Evolutionary conservation across 2,888 invertebrate species (phyloP).

Genomic region (Stenchaetothrips biformis): DNA sequence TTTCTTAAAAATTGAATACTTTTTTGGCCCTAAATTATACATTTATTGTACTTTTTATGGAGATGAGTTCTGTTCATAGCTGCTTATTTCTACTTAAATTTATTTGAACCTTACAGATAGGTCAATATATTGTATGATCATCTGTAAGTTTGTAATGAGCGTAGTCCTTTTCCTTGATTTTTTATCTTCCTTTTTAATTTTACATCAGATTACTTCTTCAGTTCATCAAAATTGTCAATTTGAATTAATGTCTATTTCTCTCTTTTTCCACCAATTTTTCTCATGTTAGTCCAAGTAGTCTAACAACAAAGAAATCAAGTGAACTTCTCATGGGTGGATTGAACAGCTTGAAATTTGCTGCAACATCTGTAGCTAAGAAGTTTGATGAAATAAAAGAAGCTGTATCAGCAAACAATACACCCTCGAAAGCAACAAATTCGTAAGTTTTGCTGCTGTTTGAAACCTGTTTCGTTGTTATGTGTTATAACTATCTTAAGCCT

Average conservation of each 20-base stretch:
- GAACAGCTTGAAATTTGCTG: slow-evolving; percentile 80
- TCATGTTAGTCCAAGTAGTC: slow-evolving; percentile 65
- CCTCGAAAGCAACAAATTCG: slow-evolving; percentile 58
- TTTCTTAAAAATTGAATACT: neutral
- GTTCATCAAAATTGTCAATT: neutral
- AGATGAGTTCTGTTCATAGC: too few relatives aligned
- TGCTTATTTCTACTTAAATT: too few relatives aligned
- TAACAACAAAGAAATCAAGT: slow-evolving; percentile 82
- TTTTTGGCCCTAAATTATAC: neutral
- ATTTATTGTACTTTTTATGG: too few relatives aligned
- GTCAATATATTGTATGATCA: too few relatives aligned
- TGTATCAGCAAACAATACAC: slow-evolving; percentile 81
- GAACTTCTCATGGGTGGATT: slow-evolving; percentile 81
- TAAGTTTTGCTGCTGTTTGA: slow-evolving; percentile 34
- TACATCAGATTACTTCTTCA: too few relatives aligned
- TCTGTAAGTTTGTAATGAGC: too few relatives aligned
- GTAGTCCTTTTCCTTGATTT: too few relatives aligned
- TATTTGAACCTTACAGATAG: too few relatives aligned
- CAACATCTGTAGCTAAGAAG: slow-evolving; percentile 79
- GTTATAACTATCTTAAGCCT: neutral
- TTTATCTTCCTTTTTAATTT: too few relatives aligned
- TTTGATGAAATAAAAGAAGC: slow-evolving; percentile 89
- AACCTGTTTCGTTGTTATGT: neutral
- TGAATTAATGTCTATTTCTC: neutral
- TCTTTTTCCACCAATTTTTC: slow-evolving; percentile 35